Base-by-base conservation (phyloP, 1,140 invertebrate genomes). In the Listronotus bonariensis region DNA sequence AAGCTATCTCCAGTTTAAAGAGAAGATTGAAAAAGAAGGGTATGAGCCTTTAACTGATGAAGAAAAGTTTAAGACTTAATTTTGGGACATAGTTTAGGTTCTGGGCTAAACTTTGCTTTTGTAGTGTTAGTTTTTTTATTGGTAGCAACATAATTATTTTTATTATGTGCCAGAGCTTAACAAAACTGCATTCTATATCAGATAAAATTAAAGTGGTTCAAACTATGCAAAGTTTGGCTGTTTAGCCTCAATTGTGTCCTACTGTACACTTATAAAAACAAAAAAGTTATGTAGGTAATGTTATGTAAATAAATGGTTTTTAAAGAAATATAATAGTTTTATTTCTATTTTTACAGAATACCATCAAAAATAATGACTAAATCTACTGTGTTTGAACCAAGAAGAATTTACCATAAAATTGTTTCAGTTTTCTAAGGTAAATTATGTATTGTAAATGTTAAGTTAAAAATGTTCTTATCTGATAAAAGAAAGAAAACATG, bases 1-100 rank as follows among this genome's bases (percentile, higher is more conserved):
- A 77, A 88, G 89, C 69, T 96, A 94, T 80, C 82, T 93, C 72
- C 86, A 92, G 75, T 97, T 93, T 79, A 95, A 95, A 82, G 88
- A 91, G 71, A 88, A 89, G 83, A 89, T 96, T 78, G 89, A 94
- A 77, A 87, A 88, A 74, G 86, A 90, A 71, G 92, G 92, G 79
- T 94, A 88, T 83, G 90, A 93, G 80, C 89, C 89, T 56, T 79
- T 87, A 48, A 79, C 81, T 59, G 62, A 73, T 59, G 62, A 73
- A 26, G 64, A 63, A 17, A 64, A 49, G 14, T 57, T 34, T 31
- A 59, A 61, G 14, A 51, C 34, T 12, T 64, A 65, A 42, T 17
- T 26, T 20, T 54, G n/a, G n/a, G 60, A 26, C 32, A 48, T 43
- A 53, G 8, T 62, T 62, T 45, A 38, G 40, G 52, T 36, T 40